phyloP scores from a whole-genome alignment of 2,113 vertebrate genomes.

The Pao palembangensis region DNA sequence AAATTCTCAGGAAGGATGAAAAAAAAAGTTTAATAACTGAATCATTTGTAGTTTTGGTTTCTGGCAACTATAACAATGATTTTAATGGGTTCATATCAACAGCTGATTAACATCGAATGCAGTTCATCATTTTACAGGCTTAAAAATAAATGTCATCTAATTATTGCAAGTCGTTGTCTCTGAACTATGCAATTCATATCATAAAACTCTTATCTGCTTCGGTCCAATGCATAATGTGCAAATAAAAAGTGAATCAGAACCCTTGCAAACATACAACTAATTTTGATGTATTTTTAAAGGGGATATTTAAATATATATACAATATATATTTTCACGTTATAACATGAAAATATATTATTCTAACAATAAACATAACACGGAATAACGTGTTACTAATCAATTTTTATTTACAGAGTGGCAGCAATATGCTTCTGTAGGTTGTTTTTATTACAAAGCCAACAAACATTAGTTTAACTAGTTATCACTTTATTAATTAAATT shows the following conservation, averaged over 20 bases:
- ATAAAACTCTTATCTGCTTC: background rate
- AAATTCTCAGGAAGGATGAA: slow-evolving; percentile 92
- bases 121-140: slow-evolving; percentile 48
- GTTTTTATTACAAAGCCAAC: too few relatives aligned
- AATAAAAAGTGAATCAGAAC: background rate
- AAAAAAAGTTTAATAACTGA: slow-evolving; percentile 67
- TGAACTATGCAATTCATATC: background rate
- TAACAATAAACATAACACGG: too few relatives aligned
- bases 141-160: slow-evolving; percentile 70
- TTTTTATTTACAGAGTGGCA: too few relatives aligned
- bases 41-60: slow-evolving; percentile 44
- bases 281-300: too few relatives aligned
- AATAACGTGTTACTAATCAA: too few relatives aligned
- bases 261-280: too few relatives aligned
- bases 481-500: too few relatives aligned
- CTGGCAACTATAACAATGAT: slow-evolving; percentile 38
- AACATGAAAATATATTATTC: too few relatives aligned
- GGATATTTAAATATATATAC: too few relatives aligned
- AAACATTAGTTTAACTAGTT: too few relatives aligned
- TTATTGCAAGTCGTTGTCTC: slow-evolving; percentile 33
- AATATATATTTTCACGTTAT: too few relatives aligned
- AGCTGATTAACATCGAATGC: slow-evolving; percentile 51
- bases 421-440: too few relatives aligned
- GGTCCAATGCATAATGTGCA: background rate
- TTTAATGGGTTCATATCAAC: slow-evolving; percentile 41